Base-by-base conservation (phyloP, 2,888 invertebrate genomes). In the Macrophya annulata region DNA sequence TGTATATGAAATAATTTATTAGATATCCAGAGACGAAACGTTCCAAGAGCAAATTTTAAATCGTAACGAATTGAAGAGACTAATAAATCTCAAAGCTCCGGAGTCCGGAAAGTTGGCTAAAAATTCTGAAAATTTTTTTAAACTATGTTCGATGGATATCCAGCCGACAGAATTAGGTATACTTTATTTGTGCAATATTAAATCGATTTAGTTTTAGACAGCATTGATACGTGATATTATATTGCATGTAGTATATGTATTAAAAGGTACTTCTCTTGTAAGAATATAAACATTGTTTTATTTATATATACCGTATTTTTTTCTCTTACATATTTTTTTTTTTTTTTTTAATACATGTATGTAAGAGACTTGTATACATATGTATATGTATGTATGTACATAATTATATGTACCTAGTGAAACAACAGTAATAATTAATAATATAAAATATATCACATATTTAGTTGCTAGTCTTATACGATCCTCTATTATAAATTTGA, bases 11-110 rank as follows among this genome's bases (percentile, higher is more conserved):
- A 65, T 43, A 40, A 12, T 21, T 55, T 55, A 17, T 79, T 74
- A 91, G 90, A 68, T 85, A 82, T 86, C 86, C 21, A 88, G 85
- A n/a, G 85, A 87, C 55, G 89, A 90, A 85, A 89, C 90, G 21
- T 84, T 82, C 21, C 37, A 86, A 37, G 85, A 82, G 62, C 90
- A 89, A 85, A 85, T 72, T 5, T 68, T 88, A 74, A 89, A 90
- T 87, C 89, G 90, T 17, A 86, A 87, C 9, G 87, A 86, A 84
- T 86, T 90, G 21, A 86, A 77, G 81, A 85, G 88, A 65, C 84
- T 88, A 25, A 84, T 88, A 82, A 68, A 72, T n/a, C 68, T 79
- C n/a, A 85, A 68, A 71, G 79, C 12, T 5, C 45, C 84, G 1
- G 87, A 88, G 85, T 85, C 74, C 21, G 87, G 86, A 40, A 86